phyloP scores from a whole-genome alignment of 2,113 vertebrate species.

The Acanthisitta chloris region DNA sequence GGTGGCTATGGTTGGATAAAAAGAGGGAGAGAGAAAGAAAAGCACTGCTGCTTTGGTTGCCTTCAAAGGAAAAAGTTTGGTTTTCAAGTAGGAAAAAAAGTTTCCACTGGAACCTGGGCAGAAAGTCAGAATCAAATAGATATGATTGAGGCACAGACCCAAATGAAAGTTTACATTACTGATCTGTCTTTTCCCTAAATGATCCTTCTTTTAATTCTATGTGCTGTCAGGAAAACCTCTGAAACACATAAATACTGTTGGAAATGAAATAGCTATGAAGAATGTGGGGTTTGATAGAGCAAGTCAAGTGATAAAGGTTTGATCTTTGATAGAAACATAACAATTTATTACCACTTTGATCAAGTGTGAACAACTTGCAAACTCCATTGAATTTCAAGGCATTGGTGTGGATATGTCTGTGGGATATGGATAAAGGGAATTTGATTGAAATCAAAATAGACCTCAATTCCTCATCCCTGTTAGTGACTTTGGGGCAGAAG shows the following conservation, averaged over 20 bases:
- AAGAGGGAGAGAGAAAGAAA: neutral
- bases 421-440: neutral
- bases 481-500: neutral
- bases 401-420: neutral
- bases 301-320: neutral
- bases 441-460: neutral
- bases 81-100: conserved; percentile 36
- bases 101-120: conserved; percentile 69
- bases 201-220: conserved; percentile 56
- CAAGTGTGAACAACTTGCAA: neutral
- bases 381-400: neutral
- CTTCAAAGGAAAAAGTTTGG: conserved; percentile 35
- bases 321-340: neutral
- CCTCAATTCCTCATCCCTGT: neutral
- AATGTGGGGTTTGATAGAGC: neutral
- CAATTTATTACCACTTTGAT: fast-evolving
- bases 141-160: conserved; percentile 53
- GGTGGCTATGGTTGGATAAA: neutral
- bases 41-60: neutral
- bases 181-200: neutral
- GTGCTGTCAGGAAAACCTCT: conserved; percentile 37
- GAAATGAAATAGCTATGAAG: neutral
- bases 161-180: conserved; percentile 61
- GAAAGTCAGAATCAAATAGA: conserved; percentile 66
- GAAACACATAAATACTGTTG: conserved; percentile 42